A percentile compares a stretch with the other conserved stretches of the same genome.
Conservation (phyloP, 2,888 invertebrate species). For the Cryptosula pallasiana region DNA sequence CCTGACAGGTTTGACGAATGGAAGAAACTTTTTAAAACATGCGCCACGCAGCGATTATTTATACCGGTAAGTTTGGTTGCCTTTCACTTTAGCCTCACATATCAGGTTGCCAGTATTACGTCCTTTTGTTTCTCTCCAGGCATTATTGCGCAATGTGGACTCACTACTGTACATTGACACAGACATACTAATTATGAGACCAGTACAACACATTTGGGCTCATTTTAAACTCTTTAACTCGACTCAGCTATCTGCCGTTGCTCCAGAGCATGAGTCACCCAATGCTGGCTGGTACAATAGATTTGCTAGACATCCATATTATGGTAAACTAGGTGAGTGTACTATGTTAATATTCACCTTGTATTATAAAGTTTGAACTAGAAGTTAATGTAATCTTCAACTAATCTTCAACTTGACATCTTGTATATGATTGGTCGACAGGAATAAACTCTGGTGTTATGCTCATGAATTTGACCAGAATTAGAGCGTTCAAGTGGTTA, state of each 20-base stretch:
- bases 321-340: constrained; percentile 69
- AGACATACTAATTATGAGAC: constrained; percentile 80
- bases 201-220: constrained; percentile 76
- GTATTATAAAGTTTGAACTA: too few species aligned
- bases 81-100: too few species aligned
- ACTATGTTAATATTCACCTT: too few species aligned
- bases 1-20: constrained; percentile 68
- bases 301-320: constrained; percentile 91
- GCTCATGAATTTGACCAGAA: constrained; percentile 91
- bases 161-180: constrained; percentile 87
- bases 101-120: too few species aligned
- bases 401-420: too few species aligned
- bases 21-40: constrained; percentile 84
- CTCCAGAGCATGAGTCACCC: constrained; percentile 83
- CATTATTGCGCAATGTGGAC: constrained; percentile 71
- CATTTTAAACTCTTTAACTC: constrained; percentile 74
- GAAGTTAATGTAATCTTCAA: too few species aligned
- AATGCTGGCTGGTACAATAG: constrained; percentile 91
- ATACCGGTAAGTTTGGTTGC: constrained; percentile 65
- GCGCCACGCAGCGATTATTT: constrained; percentile 88
- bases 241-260: constrained; percentile 78
- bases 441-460: constrained; percentile 95
- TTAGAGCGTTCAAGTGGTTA: constrained; percentile 80
- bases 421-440: too few species aligned
- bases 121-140: constrained; percentile 56